Evolutionary conservation across 2,888 invertebrate genomes (phyloP), one percentile per base, ranked within the genome.

Genomic region (Lathronympha strigana): DNA sequence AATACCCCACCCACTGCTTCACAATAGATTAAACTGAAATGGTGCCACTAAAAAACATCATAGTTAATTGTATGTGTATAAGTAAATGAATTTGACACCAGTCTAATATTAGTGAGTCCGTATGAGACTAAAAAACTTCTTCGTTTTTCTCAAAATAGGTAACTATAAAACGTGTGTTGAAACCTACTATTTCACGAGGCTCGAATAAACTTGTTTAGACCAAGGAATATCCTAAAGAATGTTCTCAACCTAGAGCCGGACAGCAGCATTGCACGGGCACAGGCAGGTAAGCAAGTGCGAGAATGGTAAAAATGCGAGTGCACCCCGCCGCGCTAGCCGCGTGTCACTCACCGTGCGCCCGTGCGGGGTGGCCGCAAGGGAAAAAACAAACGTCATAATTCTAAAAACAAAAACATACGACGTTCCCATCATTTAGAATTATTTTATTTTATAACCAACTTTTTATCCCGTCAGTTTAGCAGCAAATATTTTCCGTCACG

Each of bases 291-390:
- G 74, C 73, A 70, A 79, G 81, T 79, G 79, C 77, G 82, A 81
- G 85, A 85, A 86, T 84, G 83, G 81, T 82, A 84, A 86, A 86
- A 85, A 85, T 82, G 81, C 80, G 78, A 78, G 76, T 73, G 72
- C 71, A 73, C 77, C 72, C 83, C 78, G 90, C 88, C 77, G 88
- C 77, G 74, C 19, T 76, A 74, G 77, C 78, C 78, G 79, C 77
- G 77, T 84, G 89, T 90, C 90, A 90, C 88, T 90, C 88, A 84
- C 76, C 74, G 76, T 73, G 66, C 66, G 54, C 84, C 76, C 74
- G 76, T 73, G 66, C 66, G 54, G 66, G 60, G 66, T 66, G 66
- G 61, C 60, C 54, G 61, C 74, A 71, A 71, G 68, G 38, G 57
- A 64, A 58, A 51, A 63, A 63, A 66, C 58, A 40, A 64, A 64